Evolutionary conservation across 2,113 vertebrate species (phyloP).

Genomic region (Calidris pugnax): DNA sequence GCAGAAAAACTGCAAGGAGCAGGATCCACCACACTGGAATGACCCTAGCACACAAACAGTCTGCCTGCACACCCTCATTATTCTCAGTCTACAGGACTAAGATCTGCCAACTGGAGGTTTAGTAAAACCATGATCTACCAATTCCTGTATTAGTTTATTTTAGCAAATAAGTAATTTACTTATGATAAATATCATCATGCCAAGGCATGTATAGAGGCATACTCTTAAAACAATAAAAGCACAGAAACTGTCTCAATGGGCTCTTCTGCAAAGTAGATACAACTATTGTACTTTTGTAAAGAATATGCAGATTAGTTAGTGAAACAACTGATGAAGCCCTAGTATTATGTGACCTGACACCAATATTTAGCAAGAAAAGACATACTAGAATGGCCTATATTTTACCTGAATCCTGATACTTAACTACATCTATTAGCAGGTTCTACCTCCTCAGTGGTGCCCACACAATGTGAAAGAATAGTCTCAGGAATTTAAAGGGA

Average conservation of each 20-base stretch:
- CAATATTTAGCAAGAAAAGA: background rate
- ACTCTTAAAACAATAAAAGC: background rate
- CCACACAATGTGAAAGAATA: background rate
- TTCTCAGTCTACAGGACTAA: background rate
- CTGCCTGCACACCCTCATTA: background rate
- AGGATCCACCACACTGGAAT: background rate
- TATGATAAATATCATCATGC: background rate
- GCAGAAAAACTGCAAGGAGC: background rate
- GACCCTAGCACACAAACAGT: background rate
- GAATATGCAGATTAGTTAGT: background rate
- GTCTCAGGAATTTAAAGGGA: background rate
- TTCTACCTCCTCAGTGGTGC: background rate
- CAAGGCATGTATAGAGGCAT: background rate
- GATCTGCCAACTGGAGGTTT: background rate
- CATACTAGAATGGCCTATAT: background rate
- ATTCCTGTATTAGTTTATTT: background rate
- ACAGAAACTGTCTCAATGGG: background rate
- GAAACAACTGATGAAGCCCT: background rate
- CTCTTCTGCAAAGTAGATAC: background rate
- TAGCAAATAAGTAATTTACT: background rate
- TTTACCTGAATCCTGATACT: background rate
- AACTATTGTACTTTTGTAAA: background rate
- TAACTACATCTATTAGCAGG: background rate
- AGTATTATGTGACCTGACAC: background rate
- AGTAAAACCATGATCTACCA: background rate